Evolutionary conservation across 1,140 invertebrate genomes (phyloP).

Genomic region (Drosophila insularis): DNA sequence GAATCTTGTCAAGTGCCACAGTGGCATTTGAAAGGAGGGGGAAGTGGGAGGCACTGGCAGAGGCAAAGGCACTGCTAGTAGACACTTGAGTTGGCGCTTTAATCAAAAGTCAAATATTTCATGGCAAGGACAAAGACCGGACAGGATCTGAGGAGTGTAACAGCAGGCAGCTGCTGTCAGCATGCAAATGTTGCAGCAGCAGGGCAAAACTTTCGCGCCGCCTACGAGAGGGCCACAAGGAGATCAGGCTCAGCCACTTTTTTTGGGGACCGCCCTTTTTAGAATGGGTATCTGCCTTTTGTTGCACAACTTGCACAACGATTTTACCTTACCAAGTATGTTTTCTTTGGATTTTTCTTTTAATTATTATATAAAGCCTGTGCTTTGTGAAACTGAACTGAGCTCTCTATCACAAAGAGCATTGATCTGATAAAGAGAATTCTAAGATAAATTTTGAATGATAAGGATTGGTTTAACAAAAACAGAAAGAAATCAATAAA

Average conservation of each 20-base stretch:
- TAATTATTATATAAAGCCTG: no score
- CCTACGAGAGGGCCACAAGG: conserved; percentile 24
- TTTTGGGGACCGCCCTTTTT: conserved; percentile 55
- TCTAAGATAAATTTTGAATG: no score
- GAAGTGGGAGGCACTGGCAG: background rate
- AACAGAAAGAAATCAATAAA: no score
- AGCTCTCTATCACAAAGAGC: no score
- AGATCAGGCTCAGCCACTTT: conserved; percentile 55
- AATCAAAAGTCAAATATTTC: conserved; percentile 81
- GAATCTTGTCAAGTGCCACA: conserved; percentile 75
- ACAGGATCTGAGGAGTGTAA: conserved; percentile 34
- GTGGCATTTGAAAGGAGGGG: background rate
- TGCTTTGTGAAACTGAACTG: no score
- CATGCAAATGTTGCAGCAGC: conserved; percentile 69
- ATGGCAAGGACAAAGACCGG: conserved; percentile 62
- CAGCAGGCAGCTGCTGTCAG: conserved; percentile 73
- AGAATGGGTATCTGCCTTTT: background rate
- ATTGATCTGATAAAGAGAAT: no score
- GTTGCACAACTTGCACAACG: background rate
- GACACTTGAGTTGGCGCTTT: conserved; percentile 78
- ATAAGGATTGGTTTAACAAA: no score
- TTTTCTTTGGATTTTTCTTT: no score
- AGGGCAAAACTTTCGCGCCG: conserved; percentile 67
- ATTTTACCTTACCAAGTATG: no score
- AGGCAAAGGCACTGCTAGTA: conserved; percentile 19